Percentiles rank a stretch among this genome's conserved stretches.
Evolutionary conservation across 1,140 invertebrate genomes (phyloP).

Genomic region (Stenopsyche tienmushanensis): DNA sequence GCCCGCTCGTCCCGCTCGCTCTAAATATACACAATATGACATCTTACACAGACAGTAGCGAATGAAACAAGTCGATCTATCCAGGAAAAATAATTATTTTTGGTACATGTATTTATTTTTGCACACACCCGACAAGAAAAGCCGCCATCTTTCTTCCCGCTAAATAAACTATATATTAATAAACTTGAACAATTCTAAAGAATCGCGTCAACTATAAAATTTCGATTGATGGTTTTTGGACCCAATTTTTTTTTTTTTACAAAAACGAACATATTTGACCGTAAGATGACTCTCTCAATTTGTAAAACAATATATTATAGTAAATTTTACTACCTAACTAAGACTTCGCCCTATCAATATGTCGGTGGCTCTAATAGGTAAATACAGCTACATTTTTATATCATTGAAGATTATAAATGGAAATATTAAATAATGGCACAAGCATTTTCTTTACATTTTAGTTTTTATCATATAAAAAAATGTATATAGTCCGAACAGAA

Average conservation of each 20-base stretch:
- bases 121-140: too few relatives aligned
- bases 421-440: conserved; percentile 3
- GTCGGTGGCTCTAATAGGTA: neutral
- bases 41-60: neutral
- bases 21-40: neutral
- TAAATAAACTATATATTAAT: neutral
- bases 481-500: too few relatives aligned
- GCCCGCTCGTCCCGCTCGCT: too few relatives aligned
- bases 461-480: too few relatives aligned
- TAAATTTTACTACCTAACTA: conserved; percentile 38
- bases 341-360: neutral
- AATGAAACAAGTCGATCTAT: conserved; percentile 2
- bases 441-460: too few relatives aligned
- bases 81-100: conserved; percentile 1
- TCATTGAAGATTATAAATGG: too few relatives aligned
- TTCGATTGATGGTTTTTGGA: conserved; percentile 36
- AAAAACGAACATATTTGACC: conserved; percentile 9
- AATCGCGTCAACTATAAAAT: conserved; percentile 8
- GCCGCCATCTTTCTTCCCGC: too few relatives aligned
- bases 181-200: conserved; percentile 1
- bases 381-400: neutral
- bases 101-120: neutral
- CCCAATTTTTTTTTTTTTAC: conserved; percentile 31
- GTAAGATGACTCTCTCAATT: conserved; percentile 9
- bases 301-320: conserved; percentile 9